Conservation (phyloP, 2,797 vertebrate species). For the Arctocebus calabarensis region DNA sequence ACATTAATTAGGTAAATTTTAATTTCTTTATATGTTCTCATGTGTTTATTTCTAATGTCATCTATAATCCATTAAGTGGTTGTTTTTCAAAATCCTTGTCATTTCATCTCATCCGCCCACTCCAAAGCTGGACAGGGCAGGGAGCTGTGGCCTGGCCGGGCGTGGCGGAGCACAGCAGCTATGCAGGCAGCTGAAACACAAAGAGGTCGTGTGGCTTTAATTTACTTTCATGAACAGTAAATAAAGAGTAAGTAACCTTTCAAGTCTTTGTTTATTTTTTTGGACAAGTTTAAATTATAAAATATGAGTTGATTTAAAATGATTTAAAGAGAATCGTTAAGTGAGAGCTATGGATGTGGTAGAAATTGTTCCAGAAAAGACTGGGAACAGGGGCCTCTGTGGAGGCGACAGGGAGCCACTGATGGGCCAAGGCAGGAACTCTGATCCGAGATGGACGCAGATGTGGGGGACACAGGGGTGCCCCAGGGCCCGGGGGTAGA, state of each 20-base stretch:
- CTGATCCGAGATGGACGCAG: accelerated
- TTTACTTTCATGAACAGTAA: neutral
- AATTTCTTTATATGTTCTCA: neutral
- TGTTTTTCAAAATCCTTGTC: neutral
- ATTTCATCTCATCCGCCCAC: neutral
- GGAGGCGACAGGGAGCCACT: neutral
- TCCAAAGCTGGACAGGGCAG: no score
- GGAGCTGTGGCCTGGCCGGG: neutral
- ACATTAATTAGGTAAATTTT: neutral
- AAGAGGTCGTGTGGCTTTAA: neutral
- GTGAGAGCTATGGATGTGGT: neutral
- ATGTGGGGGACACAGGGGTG: no score
- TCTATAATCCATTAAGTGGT: accelerated
- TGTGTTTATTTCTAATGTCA: neutral
- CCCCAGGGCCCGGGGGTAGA: neutral
- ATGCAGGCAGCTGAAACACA: no score
- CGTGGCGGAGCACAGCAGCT: neutral
- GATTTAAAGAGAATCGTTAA: neutral
- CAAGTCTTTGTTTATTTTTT: neutral
- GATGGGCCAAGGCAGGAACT: neutral
- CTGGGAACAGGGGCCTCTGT: neutral
- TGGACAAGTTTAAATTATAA: neutral
- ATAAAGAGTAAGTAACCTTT: no score
- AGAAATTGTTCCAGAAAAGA: no score
- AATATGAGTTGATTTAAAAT: neutral